Conservation (phyloP, 35 echinoderm and acorn worm species). For the Lytechinus variegatus region DNA sequence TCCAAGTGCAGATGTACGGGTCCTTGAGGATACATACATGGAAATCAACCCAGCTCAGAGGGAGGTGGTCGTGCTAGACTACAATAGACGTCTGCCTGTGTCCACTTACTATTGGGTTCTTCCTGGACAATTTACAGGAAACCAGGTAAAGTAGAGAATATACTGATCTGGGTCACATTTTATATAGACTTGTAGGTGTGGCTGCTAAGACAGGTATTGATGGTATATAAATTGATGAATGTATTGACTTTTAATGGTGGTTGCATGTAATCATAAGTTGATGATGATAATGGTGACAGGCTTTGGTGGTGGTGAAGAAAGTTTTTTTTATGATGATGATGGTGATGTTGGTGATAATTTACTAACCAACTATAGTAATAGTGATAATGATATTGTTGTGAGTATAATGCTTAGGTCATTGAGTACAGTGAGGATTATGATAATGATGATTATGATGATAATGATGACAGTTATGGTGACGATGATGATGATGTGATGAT, state of each 20-base stretch:
- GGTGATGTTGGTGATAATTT: not conserved
- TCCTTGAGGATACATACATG: slow-evolving; percentile 41
- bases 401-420: too few species aligned
- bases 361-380: too few species aligned
- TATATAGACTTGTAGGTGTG: too few species aligned
- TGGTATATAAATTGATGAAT: too few species aligned
- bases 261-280: not conserved
- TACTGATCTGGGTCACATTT: too few species aligned
- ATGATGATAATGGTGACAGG: not conserved
- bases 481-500: too few species aligned
- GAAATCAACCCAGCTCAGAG: slow-evolving; percentile 48
- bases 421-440: too few species aligned
- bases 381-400: too few species aligned
- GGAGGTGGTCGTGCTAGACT: slow-evolving; percentile 67
- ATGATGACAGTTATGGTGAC: too few species aligned
- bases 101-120: slow-evolving; percentile 92
- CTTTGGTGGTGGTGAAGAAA: not conserved
- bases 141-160: slow-evolving; percentile 59
- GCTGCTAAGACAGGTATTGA: too few species aligned
- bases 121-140: slow-evolving; percentile 69
- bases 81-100: slow-evolving; percentile 41
- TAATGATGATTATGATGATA: not conserved
- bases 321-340: not conserved
- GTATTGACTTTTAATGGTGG: too few species aligned
- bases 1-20: slow-evolving; percentile 8